A percentile compares a stretch with the other conserved stretches of the same genome.
Conservation (phyloP, 2,113 vertebrate genomes). For the Hippocampus guttulatus region DNA sequence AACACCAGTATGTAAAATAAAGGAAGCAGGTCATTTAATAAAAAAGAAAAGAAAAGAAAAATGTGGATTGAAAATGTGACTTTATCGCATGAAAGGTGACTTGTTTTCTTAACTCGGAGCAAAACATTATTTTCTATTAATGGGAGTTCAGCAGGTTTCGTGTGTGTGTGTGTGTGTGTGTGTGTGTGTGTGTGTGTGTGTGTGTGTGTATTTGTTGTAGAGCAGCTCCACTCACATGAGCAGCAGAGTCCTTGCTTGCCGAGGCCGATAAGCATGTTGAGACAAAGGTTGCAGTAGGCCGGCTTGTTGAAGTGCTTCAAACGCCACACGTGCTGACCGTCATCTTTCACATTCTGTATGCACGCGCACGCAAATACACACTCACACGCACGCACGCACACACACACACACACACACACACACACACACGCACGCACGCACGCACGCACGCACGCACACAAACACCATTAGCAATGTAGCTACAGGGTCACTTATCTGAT, state of each 20-base stretch:
- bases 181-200: background rate
- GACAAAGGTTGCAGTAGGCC: conserved; percentile 93
- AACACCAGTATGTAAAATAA: background rate
- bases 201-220: too few species aligned
- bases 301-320: conserved; percentile 97
- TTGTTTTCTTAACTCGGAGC: background rate
- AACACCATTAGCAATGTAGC: background rate
- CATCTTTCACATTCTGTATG: conserved; percentile 90
- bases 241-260: conserved; percentile 93
- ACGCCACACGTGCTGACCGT: conserved; percentile 92
- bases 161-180: conserved; percentile 6
- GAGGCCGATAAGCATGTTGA: conserved; percentile 92
- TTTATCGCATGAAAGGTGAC: background rate
- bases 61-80: background rate
- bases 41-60: background rate
- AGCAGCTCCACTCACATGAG: conserved; percentile 79
- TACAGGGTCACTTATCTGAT: background rate
- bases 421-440: background rate
- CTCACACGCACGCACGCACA: too few species aligned
- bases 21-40: too few species aligned
- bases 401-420: background rate
- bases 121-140: background rate
- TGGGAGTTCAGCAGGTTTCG: background rate
- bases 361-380: background rate
- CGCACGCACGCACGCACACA: background rate